Conservation (phyloP, 2,113 vertebrate genomes). For the Sphyrna mokarran region DNA sequence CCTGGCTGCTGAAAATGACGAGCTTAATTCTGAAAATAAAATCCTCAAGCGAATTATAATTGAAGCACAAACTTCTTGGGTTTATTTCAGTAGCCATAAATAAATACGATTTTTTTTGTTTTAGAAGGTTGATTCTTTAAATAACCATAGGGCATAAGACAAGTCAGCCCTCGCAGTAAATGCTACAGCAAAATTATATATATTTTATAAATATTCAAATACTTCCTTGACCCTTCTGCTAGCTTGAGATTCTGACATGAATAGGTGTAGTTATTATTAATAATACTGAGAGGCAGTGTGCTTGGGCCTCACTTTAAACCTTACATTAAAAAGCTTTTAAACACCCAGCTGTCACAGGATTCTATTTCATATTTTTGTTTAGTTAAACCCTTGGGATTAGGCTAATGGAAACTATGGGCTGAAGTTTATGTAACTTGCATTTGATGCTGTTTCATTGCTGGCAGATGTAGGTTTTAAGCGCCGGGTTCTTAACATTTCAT, state of each 20-base stretch:
- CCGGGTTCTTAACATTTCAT: neutral
- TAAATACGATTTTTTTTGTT: neutral
- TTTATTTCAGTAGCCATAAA: neutral
- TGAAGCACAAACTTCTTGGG: neutral
- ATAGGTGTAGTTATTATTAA: constrained; percentile 26
- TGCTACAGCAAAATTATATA: no score
- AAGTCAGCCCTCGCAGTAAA: neutral
- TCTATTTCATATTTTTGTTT: constrained; percentile 31
- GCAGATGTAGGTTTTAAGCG: neutral
- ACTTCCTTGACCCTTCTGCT: neutral
- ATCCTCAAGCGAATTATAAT: neutral
- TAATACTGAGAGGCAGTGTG: neutral
- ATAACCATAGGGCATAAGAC: neutral
- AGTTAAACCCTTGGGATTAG: constrained; percentile 29
- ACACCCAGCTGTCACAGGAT: constrained; percentile 30
- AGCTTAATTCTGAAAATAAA: neutral
- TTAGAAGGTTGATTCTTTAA: neutral
- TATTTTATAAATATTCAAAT: constrained; percentile 19
- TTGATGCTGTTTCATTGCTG: constrained; percentile 1
- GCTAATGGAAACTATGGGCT: constrained; percentile 14
- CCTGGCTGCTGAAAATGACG: neutral
- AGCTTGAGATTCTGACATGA: constrained; percentile 22
- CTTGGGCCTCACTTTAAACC: constrained; percentile 33
- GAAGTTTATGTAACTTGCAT: constrained; percentile 27
- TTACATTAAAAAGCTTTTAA: constrained; percentile 36